phyloP scores from a whole-genome alignment of 1,140 invertebrate genomes.

The Sarcophaga peregrina region DNA sequence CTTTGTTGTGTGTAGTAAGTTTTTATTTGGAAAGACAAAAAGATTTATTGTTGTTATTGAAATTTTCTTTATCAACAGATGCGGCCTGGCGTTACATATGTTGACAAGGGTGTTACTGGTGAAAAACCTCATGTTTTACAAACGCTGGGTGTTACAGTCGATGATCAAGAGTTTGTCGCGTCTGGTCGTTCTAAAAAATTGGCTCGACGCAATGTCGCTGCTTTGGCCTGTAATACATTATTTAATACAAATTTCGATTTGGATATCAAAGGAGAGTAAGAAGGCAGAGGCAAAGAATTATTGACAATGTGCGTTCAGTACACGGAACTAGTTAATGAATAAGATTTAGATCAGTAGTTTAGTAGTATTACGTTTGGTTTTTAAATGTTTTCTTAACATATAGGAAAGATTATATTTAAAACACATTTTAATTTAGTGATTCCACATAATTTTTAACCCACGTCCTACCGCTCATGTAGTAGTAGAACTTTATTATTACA shows the following conservation, averaged over 20 bases:
- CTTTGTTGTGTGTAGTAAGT: conserved; percentile 72
- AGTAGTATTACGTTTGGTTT: too few relatives aligned
- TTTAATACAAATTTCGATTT: conserved; percentile 63
- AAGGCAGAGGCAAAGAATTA: too few relatives aligned
- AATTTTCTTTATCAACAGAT: conserved; percentile 68
- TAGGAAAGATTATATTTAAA: too few relatives aligned
- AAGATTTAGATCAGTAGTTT: too few relatives aligned
- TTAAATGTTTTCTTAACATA: too few relatives aligned
- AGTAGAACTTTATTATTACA: not conserved
- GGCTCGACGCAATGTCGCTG: conserved; percentile 69
- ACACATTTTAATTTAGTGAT: too few relatives aligned
- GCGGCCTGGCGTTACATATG: conserved; percentile 74
- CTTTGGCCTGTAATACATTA: conserved; percentile 67
- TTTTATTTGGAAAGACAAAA: not conserved
- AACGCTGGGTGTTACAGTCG: conserved; percentile 69
- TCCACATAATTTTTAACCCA: too few relatives aligned
- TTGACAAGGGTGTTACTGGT: conserved; percentile 71
- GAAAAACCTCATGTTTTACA: conserved; percentile 73
- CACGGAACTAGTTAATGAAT: too few relatives aligned
- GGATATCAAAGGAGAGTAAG: conserved; percentile 4
- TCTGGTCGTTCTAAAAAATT: conserved; percentile 69
- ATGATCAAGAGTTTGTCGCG: conserved; percentile 68
- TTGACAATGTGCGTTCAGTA: too few relatives aligned
- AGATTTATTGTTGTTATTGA: conserved; percentile 36
- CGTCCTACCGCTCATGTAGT: not conserved